Evolutionary conservation across 2,113 vertebrate genomes (phyloP), one percentile per base, ranked within the genome.

Genomic region (Callospermophilus lateralis): DNA sequence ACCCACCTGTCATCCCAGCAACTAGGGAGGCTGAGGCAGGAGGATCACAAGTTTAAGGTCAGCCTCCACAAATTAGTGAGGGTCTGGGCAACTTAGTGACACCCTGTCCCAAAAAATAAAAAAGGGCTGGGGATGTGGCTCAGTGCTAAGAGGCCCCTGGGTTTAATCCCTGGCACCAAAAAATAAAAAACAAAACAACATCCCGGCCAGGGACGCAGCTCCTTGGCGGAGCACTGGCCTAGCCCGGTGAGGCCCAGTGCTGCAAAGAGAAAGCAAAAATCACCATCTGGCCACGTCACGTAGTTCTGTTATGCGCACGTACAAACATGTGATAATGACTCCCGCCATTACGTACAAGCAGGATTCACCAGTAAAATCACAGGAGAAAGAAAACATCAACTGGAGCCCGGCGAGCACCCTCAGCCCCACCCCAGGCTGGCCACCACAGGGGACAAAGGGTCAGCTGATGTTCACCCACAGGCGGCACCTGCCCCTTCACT

Each of bases 381-480:
- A 45, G 45, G 45, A 45, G 45, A 45, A 45, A 26, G 24, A n/a
- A 13, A 37, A 58, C 3, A 28, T 4, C 9, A 37, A 9, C 9
- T 4, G 15, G 74, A 24, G 45, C 9, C 22, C 45, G 30, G 51
- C 16, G 32, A 67, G 63, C 22, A 48, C 12, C 58, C 32, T 1
- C 4, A 45, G 55, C 1, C 6, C 17, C 30, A 16, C 10, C 2
- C 68, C 19, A 24, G 32, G 53, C 77, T 11, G 32, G 15, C 42
- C 34, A 45, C n/a, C 1, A 0, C 8, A 1, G 48, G 77, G 34
- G 3, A 61, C 4, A 3, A 15, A 39, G 34, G 51, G 51, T 0
- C 7, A 32, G 3, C 63, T 65, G 39, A 26, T 0, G 19, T 37
- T 85, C 32, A 2, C 30, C 10, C 17, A 4, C 2, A 12, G 51